Evolutionary conservation across 2,113 vertebrate species (phyloP).

Genomic region (Pogona vitticeps): DNA sequence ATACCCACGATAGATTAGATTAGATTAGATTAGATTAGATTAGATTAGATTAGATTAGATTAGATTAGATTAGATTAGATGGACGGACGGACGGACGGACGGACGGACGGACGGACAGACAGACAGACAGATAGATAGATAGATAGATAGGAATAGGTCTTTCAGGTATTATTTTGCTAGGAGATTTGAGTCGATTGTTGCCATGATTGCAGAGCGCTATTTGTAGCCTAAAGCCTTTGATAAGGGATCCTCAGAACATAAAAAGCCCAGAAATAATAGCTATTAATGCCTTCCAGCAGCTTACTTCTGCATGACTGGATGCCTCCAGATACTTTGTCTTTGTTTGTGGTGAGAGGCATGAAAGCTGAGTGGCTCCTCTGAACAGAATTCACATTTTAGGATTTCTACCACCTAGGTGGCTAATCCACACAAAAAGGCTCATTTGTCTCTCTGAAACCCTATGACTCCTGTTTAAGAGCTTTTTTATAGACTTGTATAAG

Average conservation of each 20-base stretch:
- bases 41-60: no score
- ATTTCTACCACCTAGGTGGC: slow-evolving; percentile 54
- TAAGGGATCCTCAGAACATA: slow-evolving; percentile 30
- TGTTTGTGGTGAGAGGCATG: slow-evolving; percentile 32
- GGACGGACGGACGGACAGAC: no score
- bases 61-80: no score
- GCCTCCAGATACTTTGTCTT: slow-evolving; percentile 29
- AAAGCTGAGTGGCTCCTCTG: slow-evolving; percentile 29
- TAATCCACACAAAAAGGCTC: slow-evolving; percentile 50
- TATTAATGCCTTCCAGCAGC: slow-evolving; percentile 36
- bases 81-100: no score
- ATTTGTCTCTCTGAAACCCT: slow-evolving; percentile 77
- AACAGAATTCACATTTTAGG: slow-evolving; percentile 51
- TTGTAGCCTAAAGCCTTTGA: slow-evolving; percentile 43
- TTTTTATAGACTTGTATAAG: slow-evolving; percentile 86
- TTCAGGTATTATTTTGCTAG: slow-evolving; percentile 32
- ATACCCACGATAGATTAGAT: no score
- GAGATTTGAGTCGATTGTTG: slow-evolving; percentile 46
- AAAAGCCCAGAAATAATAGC: slow-evolving; percentile 34
- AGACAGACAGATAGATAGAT: no score
- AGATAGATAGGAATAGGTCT: slow-evolving; percentile 54
- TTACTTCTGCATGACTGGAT: slow-evolving; percentile 37
- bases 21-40: no score
- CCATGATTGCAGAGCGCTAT: slow-evolving; percentile 48
- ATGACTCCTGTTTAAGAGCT: slow-evolving; percentile 81